phyloP scores from a whole-genome alignment of 1,140 invertebrate genomes.

The Tyrophagus putrescentiae region DNA sequence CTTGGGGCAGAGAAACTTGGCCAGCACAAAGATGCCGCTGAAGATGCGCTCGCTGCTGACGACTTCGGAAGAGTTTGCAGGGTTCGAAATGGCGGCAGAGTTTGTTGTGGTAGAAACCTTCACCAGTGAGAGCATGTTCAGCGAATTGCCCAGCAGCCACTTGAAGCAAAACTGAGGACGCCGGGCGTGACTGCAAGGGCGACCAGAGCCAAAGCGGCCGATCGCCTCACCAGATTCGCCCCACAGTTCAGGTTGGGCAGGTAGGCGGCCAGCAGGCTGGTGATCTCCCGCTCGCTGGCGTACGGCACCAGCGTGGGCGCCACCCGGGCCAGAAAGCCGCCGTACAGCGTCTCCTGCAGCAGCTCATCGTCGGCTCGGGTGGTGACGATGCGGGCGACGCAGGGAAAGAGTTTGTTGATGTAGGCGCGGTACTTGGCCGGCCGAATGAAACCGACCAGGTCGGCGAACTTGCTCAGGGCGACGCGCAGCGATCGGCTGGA shows the following conservation, averaged over 20 bases:
- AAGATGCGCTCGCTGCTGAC: constrained; percentile 9
- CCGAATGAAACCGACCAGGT: constrained; percentile 46
- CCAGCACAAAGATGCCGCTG: constrained; percentile 16
- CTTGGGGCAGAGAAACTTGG: constrained; percentile 11
- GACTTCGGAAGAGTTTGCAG: not conserved
- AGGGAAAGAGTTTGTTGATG: constrained; percentile 53
- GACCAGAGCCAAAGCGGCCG: constrained; percentile 47
- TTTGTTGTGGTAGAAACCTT: not conserved
- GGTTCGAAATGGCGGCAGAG: too few species aligned
- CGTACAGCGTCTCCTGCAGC: constrained; percentile 53
- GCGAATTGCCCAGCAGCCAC: constrained; percentile 39
- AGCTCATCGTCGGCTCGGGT: constrained; percentile 48
- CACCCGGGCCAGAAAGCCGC: constrained; percentile 49
- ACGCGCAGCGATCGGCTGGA: constrained; percentile 48
- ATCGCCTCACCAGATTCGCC: constrained; percentile 44
- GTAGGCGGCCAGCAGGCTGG: constrained; percentile 48
- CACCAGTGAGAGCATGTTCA: constrained; percentile 22
- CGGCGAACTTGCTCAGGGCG: constrained; percentile 55
- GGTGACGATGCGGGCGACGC: constrained; percentile 46
- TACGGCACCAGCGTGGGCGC: constrained; percentile 52
- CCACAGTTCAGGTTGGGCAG: constrained; percentile 46
- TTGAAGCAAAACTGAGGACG: constrained; percentile 46
- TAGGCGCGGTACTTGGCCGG: constrained; percentile 60
- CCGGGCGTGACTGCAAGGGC: constrained; percentile 46
- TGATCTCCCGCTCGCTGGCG: constrained; percentile 55